Evolutionary conservation across 2,113 vertebrate genomes (phyloP).

Genomic region (Protobothrops mucrosquamatus): DNA sequence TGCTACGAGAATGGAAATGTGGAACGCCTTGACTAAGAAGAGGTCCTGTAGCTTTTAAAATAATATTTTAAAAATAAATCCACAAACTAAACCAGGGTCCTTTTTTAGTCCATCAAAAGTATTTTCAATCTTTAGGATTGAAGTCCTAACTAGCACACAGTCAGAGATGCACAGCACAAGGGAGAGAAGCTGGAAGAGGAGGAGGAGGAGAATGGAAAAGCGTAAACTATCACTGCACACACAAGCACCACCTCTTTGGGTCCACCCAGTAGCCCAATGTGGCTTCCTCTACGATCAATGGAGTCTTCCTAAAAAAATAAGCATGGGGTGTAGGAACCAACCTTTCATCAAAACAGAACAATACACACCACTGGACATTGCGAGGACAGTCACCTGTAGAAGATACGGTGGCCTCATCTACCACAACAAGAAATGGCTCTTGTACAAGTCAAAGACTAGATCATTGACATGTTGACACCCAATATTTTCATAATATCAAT

Average conservation of each 20-base stretch:
- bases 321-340: neutral
- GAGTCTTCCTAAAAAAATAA: slow-evolving; percentile 73
- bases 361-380: neutral
- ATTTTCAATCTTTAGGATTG: neutral
- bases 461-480: neutral
- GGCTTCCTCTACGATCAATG: slow-evolving; percentile 70
- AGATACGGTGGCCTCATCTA: neutral
- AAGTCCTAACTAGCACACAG: neutral
- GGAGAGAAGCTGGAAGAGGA: neutral
- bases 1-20: neutral
- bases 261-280: slow-evolving; percentile 83
- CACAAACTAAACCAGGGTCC: neutral
- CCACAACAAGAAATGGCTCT: neutral
- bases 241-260: slow-evolving; percentile 78
- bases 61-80: neutral
- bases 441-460: neutral
- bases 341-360: neutral
- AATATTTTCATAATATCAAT: neutral
- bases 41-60: neutral
- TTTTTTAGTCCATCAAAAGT: neutral
- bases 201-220: neutral
- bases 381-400: neutral
- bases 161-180: neutral
- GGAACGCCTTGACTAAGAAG: too few relatives aligned
- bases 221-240: slow-evolving; percentile 41